Base-by-base conservation (phyloP, 2,113 vertebrate species). In the Apus apus region DNA sequence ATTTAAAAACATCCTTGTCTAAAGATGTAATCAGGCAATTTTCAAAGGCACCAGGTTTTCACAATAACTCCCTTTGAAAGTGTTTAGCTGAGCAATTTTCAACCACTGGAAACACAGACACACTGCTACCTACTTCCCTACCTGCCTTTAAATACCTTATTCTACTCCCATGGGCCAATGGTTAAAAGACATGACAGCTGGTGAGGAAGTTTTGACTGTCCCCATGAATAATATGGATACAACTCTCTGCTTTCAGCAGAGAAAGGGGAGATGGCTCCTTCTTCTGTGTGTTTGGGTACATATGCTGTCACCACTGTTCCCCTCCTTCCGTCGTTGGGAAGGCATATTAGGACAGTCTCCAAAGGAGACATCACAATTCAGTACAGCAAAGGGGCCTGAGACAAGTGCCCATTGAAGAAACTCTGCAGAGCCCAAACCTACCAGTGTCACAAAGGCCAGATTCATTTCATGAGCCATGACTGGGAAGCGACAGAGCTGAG, bases 271-370 rank as follows among this genome's bases (percentile, higher is more conserved):
- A 29, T 8, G 9, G 11, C 14, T 88, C 40, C 72, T 67, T 93
- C 22, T 25, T 62, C 25, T 43, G 29, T 5, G 2, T 6, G 0
- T 79, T 88, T 67, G 0, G 0, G 19, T 61, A 21, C 13, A 68
- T 53, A 30, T 87, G 48, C 25, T 45, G 25, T 50, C 22, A 26
- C 30, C 3, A 3, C 25, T n/a, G 21, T 34, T 53, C 15, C 50
- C 4, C 32, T 87, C 16, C 17, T 75, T 50, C 50, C 64, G 36
- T 20, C 2, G 0, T 11, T 7, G 7, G 48, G 64, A 61, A 60
- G 51, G 13, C 3, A 0, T 32, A 22, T 8, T 40, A 72, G 27
- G 15, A 78, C 36, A 9, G 5, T 22, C 34, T 75, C 38, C 57
- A 76, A 71, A 67, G 43, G 22, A 83, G 16, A 76, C 83, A 61